These are phyloP conservation scores for Oegoconia quadripuncta DNA, from an alignment of 2,888 invertebrate genomes.

Conservation along the genomic window DNA sequence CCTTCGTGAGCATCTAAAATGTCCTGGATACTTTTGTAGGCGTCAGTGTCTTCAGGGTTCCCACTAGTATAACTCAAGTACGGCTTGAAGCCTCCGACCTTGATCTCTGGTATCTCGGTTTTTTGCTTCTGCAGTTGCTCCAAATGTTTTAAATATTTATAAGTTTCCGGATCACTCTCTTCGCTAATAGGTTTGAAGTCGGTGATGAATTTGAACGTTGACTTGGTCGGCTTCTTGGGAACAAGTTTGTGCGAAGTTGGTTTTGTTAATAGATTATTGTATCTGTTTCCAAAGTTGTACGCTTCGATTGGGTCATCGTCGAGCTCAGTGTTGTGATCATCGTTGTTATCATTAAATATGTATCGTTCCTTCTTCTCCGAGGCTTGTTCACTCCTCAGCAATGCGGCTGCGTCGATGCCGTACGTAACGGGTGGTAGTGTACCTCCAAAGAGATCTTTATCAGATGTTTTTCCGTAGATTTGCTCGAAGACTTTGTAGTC, in stretches of 20 bases:
- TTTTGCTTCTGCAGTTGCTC: constrained; percentile 45
- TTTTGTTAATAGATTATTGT: constrained; percentile 35
- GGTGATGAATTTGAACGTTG: constrained; percentile 43
- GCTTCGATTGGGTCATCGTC: constrained; percentile 28
- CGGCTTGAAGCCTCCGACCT: constrained; percentile 38
- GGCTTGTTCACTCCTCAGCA: constrained; percentile 30
- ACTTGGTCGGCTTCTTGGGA: constrained; percentile 35
- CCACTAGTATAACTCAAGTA: constrained; percentile 25
- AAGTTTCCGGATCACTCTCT: constrained; percentile 55
- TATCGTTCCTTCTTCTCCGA: constrained; percentile 47
- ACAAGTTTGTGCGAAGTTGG: constrained; percentile 20
- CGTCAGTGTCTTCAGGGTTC: constrained; percentile 42
- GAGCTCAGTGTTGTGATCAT: constrained; percentile 29
- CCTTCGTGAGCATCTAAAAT: constrained; percentile 62
- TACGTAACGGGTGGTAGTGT: constrained; percentile 44
- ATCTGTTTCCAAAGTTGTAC: constrained; percentile 36
- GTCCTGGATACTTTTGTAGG: constrained; percentile 58
- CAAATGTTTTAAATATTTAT: constrained; percentile 56
- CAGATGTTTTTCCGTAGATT: constrained; percentile 66
- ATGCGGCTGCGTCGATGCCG: constrained; percentile 24
- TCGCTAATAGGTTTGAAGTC: constrained; percentile 56
- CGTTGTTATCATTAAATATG: constrained; percentile 23
- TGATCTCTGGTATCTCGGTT: constrained; percentile 27
- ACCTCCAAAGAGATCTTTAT: constrained; percentile 56
- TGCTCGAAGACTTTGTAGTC: constrained; percentile 65